Conservation (phyloP, 2,797 vertebrate species). For the Hippoglossus hippoglossus region DNA sequence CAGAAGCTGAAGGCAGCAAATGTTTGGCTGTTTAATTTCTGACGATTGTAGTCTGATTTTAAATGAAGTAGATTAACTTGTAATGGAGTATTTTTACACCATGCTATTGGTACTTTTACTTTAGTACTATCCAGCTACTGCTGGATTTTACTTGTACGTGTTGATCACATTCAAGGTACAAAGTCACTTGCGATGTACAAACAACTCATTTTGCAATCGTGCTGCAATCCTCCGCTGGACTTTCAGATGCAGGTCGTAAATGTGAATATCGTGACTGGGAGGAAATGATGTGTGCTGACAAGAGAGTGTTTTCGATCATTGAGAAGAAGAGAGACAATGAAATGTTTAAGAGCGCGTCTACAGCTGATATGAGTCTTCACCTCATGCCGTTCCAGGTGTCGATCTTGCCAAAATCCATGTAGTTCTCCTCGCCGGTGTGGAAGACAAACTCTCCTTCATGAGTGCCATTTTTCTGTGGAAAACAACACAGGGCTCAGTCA, state of each 20-base stretch:
- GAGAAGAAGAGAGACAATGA: not conserved
- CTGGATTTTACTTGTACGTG: not conserved
- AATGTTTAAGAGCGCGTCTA: too few relatives aligned
- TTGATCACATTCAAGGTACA: constrained; percentile 39
- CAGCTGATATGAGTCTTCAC: constrained; percentile 59
- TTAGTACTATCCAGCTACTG: too few relatives aligned
- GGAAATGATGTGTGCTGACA: constrained; percentile 12
- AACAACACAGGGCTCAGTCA: constrained; percentile 33
- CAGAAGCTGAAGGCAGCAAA: too few relatives aligned
- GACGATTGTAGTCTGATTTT: too few relatives aligned
- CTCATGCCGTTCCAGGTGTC: constrained; percentile 87
- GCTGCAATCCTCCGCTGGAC: constrained; percentile 46
- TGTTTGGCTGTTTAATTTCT: too few relatives aligned
- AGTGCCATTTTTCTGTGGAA: constrained; percentile 85
- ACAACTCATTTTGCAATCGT: constrained; percentile 56
- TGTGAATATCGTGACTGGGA: constrained; percentile 10
- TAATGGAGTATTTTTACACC: too few relatives aligned
- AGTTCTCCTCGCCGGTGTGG: constrained; percentile 85
- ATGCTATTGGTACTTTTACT: too few relatives aligned
- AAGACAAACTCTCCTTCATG: constrained; percentile 89
- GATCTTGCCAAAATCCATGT: constrained; percentile 87
- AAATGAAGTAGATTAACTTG: too few relatives aligned
- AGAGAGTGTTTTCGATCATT: constrained; percentile 1
- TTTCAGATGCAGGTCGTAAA: constrained; percentile 46
- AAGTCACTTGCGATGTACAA: constrained; percentile 45